Evolutionary conservation across 2,113 vertebrate genomes (phyloP).

Genomic region (Gobio gobio): DNA sequence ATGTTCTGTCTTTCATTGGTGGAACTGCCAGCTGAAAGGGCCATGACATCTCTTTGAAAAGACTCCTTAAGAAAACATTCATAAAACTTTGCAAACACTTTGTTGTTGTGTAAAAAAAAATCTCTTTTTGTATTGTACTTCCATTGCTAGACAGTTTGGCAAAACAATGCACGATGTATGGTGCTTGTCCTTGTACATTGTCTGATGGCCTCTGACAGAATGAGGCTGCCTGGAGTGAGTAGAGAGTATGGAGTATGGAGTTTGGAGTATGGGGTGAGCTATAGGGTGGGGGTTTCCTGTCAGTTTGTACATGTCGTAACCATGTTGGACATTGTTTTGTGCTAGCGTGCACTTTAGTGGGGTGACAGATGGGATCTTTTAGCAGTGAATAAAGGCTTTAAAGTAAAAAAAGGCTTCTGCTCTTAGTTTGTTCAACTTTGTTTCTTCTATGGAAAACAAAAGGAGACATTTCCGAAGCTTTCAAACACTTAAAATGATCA

Average conservation of each 20-base stretch:
- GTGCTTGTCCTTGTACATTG: constrained; percentile 57
- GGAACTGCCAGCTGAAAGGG: background rate
- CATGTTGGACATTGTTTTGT: constrained; percentile 21
- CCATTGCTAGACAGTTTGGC: background rate
- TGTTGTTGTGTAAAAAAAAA: background rate
- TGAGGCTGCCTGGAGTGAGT: constrained; percentile 66
- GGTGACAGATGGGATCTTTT: constrained; percentile 15
- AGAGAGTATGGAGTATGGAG: background rate
- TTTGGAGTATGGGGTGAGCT: constrained; percentile 27
- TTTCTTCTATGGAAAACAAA: background rate
- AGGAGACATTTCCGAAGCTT: background rate
- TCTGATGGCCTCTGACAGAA: constrained; percentile 76
- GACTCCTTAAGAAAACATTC: background rate
- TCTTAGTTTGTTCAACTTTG: background rate
- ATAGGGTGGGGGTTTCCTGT: constrained; percentile 8
- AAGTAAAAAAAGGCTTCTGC: background rate
- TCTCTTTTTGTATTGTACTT: background rate
- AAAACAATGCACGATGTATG: constrained; percentile 47
- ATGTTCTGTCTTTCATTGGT: background rate
- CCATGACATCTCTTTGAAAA: background rate
- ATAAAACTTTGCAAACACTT: background rate
- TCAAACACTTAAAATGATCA: background rate
- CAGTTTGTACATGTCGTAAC: constrained; percentile 5
- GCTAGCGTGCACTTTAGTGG: background rate
- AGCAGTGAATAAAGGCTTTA: background rate